Conservation (phyloP, 35 echinoderm and acorn worm species). For the Apostichopus californicus region DNA sequence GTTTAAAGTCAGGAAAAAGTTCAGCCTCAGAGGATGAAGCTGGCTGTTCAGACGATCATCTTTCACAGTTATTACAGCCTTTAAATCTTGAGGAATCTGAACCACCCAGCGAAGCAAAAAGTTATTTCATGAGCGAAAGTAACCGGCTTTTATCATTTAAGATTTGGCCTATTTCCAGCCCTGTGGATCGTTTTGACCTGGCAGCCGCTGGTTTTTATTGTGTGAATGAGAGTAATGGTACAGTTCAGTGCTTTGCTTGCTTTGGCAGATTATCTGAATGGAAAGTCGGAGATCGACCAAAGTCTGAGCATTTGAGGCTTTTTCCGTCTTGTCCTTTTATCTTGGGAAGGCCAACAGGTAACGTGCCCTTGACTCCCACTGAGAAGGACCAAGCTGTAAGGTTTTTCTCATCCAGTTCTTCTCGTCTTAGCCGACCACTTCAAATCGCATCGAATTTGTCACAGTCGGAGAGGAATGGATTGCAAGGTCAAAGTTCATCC, state of each 20-base stretch:
- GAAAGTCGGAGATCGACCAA: slow-evolving; percentile 71
- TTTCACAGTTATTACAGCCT: slow-evolving; percentile 49
- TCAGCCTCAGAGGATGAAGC: slow-evolving; percentile 44
- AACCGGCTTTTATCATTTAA: slow-evolving; percentile 81
- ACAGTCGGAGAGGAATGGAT: not conserved
- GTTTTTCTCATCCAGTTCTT: not conserved
- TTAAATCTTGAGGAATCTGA: slow-evolving; percentile 36
- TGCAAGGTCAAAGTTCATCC: not conserved
- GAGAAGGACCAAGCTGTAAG: slow-evolving; percentile 36
- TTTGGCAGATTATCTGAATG: slow-evolving; percentile 78
- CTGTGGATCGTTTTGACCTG: slow-evolving; percentile 62
- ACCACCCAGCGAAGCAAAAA: slow-evolving; percentile 3
- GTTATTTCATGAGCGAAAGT: slow-evolving; percentile 65
- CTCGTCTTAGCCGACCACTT: slow-evolving; percentile 2
- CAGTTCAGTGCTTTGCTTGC: slow-evolving; percentile 94
- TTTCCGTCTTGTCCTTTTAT: slow-evolving; percentile 88
- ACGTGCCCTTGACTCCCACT: slow-evolving; percentile 63
- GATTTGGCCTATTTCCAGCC: slow-evolving; percentile 73
- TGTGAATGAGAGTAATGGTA: slow-evolving; percentile 3
- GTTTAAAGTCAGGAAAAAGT: not conserved
- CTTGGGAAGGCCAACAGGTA: slow-evolving; percentile 65
- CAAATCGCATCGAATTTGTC: slow-evolving; percentile 32
- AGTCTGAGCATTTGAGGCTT: slow-evolving; percentile 62
- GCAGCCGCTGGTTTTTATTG: slow-evolving; percentile 90
- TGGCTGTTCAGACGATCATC: slow-evolving; percentile 52